Evolutionary conservation across 53 echinoderm and acorn worm genomes (phyloP).

Genomic region (Crossaster papposus): DNA sequence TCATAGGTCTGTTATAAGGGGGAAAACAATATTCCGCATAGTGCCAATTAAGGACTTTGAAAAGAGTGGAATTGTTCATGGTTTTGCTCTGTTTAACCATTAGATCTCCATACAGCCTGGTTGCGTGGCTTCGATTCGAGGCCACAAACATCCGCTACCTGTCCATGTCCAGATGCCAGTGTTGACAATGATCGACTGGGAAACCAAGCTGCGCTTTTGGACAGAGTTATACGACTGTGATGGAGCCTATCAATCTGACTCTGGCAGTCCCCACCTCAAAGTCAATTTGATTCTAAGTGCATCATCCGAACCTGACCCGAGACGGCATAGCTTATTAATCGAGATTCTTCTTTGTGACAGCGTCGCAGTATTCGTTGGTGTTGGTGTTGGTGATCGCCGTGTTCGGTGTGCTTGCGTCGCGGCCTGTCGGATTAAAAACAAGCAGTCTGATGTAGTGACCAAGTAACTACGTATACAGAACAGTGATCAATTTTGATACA

Average conservation of each 20-base stretch:
- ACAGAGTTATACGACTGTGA: not conserved
- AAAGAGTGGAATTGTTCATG: not conserved
- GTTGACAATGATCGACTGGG: slow-evolving; percentile 14
- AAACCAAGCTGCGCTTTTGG: slow-evolving; percentile 35
- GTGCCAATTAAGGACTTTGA: too few species aligned
- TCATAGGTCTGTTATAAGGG: too few species aligned
- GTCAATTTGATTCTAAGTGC: not conserved
- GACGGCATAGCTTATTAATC: not conserved
- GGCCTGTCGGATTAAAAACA: not conserved
- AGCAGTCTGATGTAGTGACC: not conserved
- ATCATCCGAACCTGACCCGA: not conserved
- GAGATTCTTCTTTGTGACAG: slow-evolving; percentile 1
- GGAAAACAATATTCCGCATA: too few species aligned
- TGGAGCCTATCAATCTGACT: not conserved
- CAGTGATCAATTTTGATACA: not conserved
- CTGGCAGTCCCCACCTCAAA: not conserved
- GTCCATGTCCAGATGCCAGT: slow-evolving; percentile 12
- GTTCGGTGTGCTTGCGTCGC: not conserved
- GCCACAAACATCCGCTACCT: not conserved
- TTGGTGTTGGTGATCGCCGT: not conserved
- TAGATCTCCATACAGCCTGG: not conserved
- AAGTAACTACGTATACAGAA: not conserved
- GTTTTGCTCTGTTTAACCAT: not conserved
- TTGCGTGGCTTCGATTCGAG: slow-evolving; percentile 19
- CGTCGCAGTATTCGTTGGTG: slow-evolving; percentile 9